Percentiles rank a stretch among this genome's conserved stretches.
phyloP scores from a whole-genome alignment of 2,797 vertebrate species.

The Tragopan temminckii region DNA sequence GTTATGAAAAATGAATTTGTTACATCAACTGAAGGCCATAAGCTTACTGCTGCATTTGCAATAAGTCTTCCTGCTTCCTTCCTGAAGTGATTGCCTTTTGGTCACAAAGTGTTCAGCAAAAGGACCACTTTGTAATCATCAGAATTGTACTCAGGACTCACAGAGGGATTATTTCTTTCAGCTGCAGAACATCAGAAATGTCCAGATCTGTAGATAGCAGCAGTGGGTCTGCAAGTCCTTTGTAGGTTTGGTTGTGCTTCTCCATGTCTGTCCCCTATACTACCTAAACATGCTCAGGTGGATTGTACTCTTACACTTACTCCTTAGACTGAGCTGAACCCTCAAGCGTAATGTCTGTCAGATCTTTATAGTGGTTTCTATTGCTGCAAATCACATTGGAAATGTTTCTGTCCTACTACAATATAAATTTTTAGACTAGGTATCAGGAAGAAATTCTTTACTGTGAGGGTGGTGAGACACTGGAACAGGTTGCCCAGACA shows the following conservation, averaged over 20 bases:
- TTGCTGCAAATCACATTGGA: background rate
- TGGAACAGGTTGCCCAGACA: too few species aligned
- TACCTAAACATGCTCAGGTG: background rate
- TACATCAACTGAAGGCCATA: constrained; percentile 51
- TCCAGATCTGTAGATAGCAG: background rate
- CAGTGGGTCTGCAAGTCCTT: background rate
- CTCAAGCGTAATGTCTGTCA: fast-evolving
- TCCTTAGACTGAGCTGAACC: background rate
- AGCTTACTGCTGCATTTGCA: constrained; percentile 75
- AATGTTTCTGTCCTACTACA: background rate
- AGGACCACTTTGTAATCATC: background rate
- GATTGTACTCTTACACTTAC: background rate
- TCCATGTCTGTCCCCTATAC: background rate
- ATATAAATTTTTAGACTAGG: too few species aligned
- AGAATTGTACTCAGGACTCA: background rate
- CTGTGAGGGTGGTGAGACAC: too few species aligned
- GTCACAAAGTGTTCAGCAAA: background rate
- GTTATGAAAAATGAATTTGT: constrained; percentile 77
- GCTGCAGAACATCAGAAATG: background rate
- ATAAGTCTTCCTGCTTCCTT: constrained; percentile 75
- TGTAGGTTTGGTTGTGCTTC: background rate
- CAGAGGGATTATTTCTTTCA: background rate
- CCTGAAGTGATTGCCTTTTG: background rate
- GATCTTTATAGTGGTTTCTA: background rate
- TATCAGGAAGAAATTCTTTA: too few species aligned